Conservation (phyloP, 2,113 vertebrate genomes). For the Physeter macrocephalus region DNA sequence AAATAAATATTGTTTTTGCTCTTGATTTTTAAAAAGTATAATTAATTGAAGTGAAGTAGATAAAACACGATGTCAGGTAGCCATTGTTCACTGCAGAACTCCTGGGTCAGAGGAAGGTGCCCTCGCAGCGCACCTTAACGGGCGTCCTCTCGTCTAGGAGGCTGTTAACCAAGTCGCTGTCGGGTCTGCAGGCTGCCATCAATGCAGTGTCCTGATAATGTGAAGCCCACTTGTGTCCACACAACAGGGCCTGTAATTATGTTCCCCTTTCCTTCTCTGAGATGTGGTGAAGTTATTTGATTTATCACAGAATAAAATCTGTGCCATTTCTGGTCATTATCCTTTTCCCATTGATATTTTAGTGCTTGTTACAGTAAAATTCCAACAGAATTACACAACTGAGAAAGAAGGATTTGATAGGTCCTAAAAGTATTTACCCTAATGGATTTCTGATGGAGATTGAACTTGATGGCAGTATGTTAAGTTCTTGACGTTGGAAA, state of each 20-base stretch:
- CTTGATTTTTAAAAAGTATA: neutral
- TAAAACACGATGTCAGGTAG: neutral
- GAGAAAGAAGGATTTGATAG: conserved; percentile 52
- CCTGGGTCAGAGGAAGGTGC: neutral
- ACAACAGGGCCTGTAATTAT: neutral
- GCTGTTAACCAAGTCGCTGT: neutral
- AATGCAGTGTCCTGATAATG: neutral
- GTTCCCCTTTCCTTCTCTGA: conserved; percentile 43
- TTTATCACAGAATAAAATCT: conserved; percentile 47
- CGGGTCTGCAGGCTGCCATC: neutral
- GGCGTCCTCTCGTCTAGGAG: neutral
- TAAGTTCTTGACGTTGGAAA: conserved; percentile 54
- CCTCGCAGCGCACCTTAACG: neutral
- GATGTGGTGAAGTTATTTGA: conserved; percentile 42
- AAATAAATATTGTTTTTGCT: conserved; percentile 40
- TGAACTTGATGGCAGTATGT: conserved; percentile 20
- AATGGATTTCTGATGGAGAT: conserved; percentile 59
- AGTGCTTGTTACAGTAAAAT: conserved; percentile 50
- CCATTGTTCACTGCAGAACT: neutral
- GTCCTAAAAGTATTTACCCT: conserved; percentile 39
- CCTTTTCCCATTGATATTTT: conserved; percentile 64
- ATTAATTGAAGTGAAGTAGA: conserved; percentile 47
- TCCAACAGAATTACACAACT: conserved; percentile 57
- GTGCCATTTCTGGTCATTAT: conserved; percentile 54
- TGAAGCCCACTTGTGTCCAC: neutral